phyloP scores from a whole-genome alignment of 2,888 invertebrate genomes.

The Uloborus plumipes region DNA sequence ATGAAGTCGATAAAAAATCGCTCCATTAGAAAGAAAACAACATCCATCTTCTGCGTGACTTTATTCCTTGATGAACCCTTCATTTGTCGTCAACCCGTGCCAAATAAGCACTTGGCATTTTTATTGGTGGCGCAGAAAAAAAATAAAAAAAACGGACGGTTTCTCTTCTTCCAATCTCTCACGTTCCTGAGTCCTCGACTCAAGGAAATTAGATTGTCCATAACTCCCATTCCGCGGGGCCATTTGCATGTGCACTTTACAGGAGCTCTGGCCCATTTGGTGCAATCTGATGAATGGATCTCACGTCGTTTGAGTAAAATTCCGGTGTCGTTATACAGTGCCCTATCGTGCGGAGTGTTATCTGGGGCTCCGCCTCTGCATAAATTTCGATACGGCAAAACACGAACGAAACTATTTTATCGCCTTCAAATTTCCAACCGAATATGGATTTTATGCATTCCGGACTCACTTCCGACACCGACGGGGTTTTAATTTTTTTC shows the following conservation, averaged over 20 bases:
- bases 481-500: no score
- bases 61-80: conserved; percentile 2
- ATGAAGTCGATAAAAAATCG: no score
- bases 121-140: conserved; percentile 26
- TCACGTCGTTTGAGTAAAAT: conserved; percentile 61
- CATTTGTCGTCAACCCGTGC: conserved; percentile 7
- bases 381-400: conserved; percentile 59
- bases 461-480: not conserved
- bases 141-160: conserved; percentile 1
- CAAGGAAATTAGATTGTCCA: conserved; percentile 60
- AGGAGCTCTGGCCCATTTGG: conserved; percentile 38
- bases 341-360: conserved; percentile 46
- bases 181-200: conserved; percentile 48
- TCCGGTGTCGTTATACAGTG: conserved; percentile 50
- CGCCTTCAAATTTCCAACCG: conserved; percentile 37
- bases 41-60: conserved; percentile 2
- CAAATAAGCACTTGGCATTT: conserved; percentile 23
- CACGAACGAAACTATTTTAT: conserved; percentile 53
- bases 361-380: conserved; percentile 40
- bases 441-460: conserved; percentile 34
- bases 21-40: no score
- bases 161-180: conserved; percentile 42
- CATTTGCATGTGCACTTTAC: conserved; percentile 57
- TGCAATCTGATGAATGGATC: conserved; percentile 54
- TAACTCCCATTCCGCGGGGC: conserved; percentile 55